Evolutionary conservation across 2,797 vertebrate genomes (phyloP), one percentile per base, ranked within the genome.

Genomic region (Anolis apletophallus): DNA sequence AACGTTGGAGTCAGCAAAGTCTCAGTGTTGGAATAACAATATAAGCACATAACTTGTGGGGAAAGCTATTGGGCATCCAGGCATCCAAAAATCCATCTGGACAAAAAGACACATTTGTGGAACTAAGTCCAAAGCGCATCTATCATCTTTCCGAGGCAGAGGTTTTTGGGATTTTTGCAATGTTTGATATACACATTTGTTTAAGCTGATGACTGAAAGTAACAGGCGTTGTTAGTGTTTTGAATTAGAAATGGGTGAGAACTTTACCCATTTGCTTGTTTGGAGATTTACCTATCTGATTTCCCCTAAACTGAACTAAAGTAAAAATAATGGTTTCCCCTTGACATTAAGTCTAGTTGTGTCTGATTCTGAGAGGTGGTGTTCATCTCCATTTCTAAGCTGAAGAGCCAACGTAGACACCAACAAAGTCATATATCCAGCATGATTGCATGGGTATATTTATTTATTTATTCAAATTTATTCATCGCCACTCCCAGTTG

Each of bases 131-230:
- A 59, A 10, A 36, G 32, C 8, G 19, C 61, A 12, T 36, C 59
- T 12, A 40, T 80, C 14, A 50, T 67, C 36, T 29, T 71, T 71
- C 50, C 54, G 46, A 21, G 64, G 34, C 2, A 55, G 50, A 82
- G 55, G 12, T 19, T 52, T 46, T 32, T 19, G 55, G 64, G 64
- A 68, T 68, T 16, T 81, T 81, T 81, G 34, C 40, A 68, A 21
- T 81, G 9, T 68, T 9, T 64, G 23, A 14, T 82, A 11, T 17
- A 52, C 52, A 52, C 50, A 46, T 46, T 36, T 55, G 19, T 71
- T 64, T 80, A 11, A 46, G 46, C 12, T 80, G 77, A 81, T 81
- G 29, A 54, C 52, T 79, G 36, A 55, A 61, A 23, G 72, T 87
- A 78, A 78, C 64, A 21, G 61, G 75, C n/a, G n/a, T n/a, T n/a